Evolutionary conservation across 2,113 vertebrate species (phyloP).

Genomic region (Setophaga petechia): DNA sequence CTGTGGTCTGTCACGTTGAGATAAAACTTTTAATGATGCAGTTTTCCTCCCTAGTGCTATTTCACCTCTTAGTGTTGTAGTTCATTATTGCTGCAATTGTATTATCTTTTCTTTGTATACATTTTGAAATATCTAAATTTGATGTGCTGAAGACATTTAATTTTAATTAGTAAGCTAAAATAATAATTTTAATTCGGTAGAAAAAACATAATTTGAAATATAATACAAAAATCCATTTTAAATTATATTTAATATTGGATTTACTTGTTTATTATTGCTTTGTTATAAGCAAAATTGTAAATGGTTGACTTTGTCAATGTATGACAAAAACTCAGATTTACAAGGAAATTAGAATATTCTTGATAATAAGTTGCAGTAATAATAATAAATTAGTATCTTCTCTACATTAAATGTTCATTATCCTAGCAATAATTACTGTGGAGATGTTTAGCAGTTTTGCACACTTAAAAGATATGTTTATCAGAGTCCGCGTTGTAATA

Average conservation of each 20-base stretch:
- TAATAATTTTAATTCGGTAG: background rate
- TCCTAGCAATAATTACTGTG: background rate
- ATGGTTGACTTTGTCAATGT: background rate
- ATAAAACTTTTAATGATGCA: constrained; percentile 33
- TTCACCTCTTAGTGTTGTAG: constrained; percentile 20
- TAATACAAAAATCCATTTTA: background rate
- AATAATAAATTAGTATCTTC: background rate
- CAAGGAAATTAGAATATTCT: background rate
- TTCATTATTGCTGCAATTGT: constrained; percentile 41
- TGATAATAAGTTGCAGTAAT: background rate
- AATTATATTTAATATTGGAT: background rate
- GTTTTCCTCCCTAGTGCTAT: constrained; percentile 37
- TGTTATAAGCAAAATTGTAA: background rate
- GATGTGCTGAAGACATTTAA: background rate
- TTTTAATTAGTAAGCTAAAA: background rate
- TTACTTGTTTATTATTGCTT: background rate
- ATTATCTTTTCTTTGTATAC: background rate
- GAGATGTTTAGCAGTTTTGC: background rate
- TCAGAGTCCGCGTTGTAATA: background rate
- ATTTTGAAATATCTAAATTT: background rate
- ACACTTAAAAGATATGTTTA: background rate
- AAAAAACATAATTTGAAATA: background rate
- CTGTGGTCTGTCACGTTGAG: background rate
- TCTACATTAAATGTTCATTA: background rate
- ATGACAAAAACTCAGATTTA: background rate